A percentile compares a stretch with the other conserved stretches of the same genome.
Conservation (phyloP, 1,140 invertebrate genomes). For the Drosophila malerkotliana region DNA sequence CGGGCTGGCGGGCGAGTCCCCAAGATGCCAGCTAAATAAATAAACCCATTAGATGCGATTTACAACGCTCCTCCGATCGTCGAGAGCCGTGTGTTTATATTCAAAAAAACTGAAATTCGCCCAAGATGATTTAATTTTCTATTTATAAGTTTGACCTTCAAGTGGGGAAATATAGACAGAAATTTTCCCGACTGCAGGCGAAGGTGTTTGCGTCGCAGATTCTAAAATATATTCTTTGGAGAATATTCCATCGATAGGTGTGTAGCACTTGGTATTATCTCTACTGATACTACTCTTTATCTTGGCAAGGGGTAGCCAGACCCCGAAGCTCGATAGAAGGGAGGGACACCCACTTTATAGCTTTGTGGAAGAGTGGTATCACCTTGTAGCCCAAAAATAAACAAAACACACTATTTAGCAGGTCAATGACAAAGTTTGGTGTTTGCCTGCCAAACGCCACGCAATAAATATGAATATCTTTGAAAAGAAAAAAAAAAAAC, state of each 20-base stretch:
- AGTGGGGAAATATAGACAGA: constrained; percentile 41
- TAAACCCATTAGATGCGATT: constrained; percentile 62
- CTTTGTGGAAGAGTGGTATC: constrained; percentile 1
- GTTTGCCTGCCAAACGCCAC: constrained; percentile 8
- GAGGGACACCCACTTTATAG: not conserved
- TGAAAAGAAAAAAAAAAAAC: constrained; percentile 12
- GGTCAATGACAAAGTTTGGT: constrained; percentile 72
- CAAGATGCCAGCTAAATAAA: constrained; percentile 48
- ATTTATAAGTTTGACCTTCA: constrained; percentile 80
- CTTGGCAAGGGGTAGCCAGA: constrained; percentile 6
- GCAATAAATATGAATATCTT: constrained; percentile 41
- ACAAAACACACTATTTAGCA: constrained; percentile 31
- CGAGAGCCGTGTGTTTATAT: constrained; percentile 29
- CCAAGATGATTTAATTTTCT: constrained; percentile 80
- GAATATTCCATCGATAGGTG: constrained; percentile 29
- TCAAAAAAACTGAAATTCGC: constrained; percentile 73
- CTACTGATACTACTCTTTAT: constrained; percentile 47
- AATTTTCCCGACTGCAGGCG: constrained; percentile 52
- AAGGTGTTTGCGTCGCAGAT: constrained; percentile 45
- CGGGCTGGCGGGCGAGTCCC: constrained; percentile 10
- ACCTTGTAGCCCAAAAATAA: constrained; percentile 44
- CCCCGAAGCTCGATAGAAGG: constrained; percentile 9
- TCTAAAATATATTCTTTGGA: constrained; percentile 38
- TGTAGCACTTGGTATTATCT: constrained; percentile 49
- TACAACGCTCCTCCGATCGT: constrained; percentile 42